Evolutionary conservation across 2,113 vertebrate species (phyloP), one percentile per base, ranked within the genome.

Genomic region (Atractosteus spatula): DNA sequence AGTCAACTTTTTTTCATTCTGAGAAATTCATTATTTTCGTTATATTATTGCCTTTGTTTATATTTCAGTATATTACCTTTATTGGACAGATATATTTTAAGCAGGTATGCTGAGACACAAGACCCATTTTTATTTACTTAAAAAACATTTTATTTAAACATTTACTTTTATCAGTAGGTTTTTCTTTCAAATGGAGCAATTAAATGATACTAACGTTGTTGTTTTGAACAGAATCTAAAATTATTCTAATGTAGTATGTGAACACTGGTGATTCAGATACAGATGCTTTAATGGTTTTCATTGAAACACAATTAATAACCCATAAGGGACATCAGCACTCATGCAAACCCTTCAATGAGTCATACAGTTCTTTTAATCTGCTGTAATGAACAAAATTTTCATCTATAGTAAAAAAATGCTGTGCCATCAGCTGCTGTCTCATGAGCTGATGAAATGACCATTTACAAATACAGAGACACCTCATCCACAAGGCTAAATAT

Each of bases 281-380:
- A 45, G 45, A n/a, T 42, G 42, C 43, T n/a, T n/a, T 42, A 66
- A 44, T 45, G 43, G 12, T 16, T 66, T 66, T 47, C 64, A 66
- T 47, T 66, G 45, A 66, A 66, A 66, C 45, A 44, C 45, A 66
- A 66, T 66, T 66, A 66, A 66, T 66, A 66, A 7, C 64, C 64
- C 42, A 47, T n/a, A 41, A 66, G 64, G 42, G 64, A n/a, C 63
- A 43, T 12, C 41, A 66, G 41, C 11, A 45, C 64, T 66, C 64
- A 45, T 66, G 3, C 43, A 45, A 47, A 14, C 45, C 43, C 8
- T 45, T 11, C 13, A 5, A 11, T 47, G 6, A 66, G 14, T 14
- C 43, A 6, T 42, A 12, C 41, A 17, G 17, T 41, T 7, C 3
- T 64, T 41, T 29, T 64, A 41, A 41, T 4, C 11, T 5, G 41